phyloP scores from a whole-genome alignment of 2,113 vertebrate species.

The Serinus canaria region DNA sequence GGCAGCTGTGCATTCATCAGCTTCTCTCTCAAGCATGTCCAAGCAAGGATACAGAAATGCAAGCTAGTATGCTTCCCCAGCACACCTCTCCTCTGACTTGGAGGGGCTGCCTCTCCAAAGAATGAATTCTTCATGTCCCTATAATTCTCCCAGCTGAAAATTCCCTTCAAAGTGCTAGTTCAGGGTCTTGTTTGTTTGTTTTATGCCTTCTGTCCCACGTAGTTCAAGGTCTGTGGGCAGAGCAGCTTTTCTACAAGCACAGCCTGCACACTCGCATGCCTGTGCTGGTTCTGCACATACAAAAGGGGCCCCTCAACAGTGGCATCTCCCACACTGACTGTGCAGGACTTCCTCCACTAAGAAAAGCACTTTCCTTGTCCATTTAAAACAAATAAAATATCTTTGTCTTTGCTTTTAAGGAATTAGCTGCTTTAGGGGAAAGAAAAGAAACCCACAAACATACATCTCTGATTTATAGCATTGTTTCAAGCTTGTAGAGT shows the following conservation, averaged over 20 bases:
- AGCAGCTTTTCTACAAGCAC: not conserved
- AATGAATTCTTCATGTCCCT: accelerated
- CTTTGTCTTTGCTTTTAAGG: not conserved
- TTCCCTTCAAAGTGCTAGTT: not conserved
- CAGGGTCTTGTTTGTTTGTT: not conserved
- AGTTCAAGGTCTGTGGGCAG: not conserved
- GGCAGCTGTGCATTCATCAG: conserved; percentile 25
- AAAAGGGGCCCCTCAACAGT: accelerated
- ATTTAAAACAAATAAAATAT: not conserved
- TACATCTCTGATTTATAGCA: not conserved
- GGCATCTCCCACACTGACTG: not conserved
- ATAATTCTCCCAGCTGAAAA: not conserved
- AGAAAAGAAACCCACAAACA: not conserved
- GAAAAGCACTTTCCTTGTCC: not conserved
- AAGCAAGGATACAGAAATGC: not conserved
- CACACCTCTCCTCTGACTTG: not conserved
- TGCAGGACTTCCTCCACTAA: not conserved
- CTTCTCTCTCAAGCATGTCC: not conserved
- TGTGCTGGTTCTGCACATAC: not conserved
- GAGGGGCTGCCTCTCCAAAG: not conserved
- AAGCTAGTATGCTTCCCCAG: not conserved
- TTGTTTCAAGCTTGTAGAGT: not conserved
- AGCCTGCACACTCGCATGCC: accelerated
- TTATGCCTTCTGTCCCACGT: not conserved
- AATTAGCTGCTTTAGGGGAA: not conserved